A percentile compares a stretch with the other conserved stretches of the same genome.
Conservation (phyloP, 2,113 vertebrate species). For the Theropithecus gelada region DNA sequence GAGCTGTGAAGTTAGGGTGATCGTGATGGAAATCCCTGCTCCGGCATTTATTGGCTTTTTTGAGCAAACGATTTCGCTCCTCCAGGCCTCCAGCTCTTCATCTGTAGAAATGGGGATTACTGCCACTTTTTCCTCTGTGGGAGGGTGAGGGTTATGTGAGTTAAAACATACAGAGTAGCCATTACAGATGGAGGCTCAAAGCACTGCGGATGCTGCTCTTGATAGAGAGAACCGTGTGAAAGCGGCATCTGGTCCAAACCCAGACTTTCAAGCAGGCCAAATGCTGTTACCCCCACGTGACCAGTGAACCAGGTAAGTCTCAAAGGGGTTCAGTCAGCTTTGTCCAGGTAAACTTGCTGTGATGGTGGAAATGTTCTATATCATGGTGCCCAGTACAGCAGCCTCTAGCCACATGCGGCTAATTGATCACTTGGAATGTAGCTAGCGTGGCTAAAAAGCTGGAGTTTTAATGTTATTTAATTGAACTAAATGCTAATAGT, state of each 20-base stretch:
- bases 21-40: not conserved
- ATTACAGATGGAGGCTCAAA: too few relatives aligned
- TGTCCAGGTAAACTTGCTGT: not conserved
- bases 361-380: not conserved
- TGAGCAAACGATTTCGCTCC: not conserved
- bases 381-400: accelerated
- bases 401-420: not conserved
- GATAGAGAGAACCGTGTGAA: not conserved
- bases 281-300: not conserved
- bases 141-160: not conserved
- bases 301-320: not conserved
- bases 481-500: not conserved
- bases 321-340: not conserved
- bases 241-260: not conserved
- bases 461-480: not conserved
- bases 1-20: not conserved
- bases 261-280: not conserved
- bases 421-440: too few relatives aligned
- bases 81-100: not conserved
- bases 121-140: not conserved
- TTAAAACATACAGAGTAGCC: too few relatives aligned
- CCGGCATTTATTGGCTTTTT: not conserved
- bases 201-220: not conserved
- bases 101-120: not conserved
- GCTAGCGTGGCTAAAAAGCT: not conserved